Evolutionary conservation across 2,888 invertebrate genomes (phyloP), one percentile per base, ranked within the genome.

Genomic region (Oasisia sp.): DNA sequence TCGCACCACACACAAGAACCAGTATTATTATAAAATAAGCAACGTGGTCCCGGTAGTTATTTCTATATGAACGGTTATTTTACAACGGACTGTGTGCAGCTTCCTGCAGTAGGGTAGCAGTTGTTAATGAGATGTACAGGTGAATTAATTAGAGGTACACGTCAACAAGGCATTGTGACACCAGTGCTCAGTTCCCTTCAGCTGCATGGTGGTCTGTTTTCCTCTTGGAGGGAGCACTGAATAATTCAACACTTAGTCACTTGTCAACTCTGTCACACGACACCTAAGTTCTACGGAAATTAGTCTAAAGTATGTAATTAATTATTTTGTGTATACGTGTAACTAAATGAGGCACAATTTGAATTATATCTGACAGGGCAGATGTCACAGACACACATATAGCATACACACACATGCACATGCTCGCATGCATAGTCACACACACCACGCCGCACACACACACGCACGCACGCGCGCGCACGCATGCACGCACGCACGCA

Each of bases 401-500:
- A 32, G 58, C n/a, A 14, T 32, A 92, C 89, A 90, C 32, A 92
- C 89, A 89, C 32, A 92, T 89, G 32, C 89, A 92, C 44, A 92
- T 89, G 89, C 38, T 89, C 89, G 89, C 38, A 92, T 92, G 89
- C 38, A 92, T 92, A 89, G 9, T 90, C 0, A 90, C 0, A 92
- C 89, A 92, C 44, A 92, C 45, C 45, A 45, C 45, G 9, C 45
- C 45, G 9, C 45, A 45, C 45, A 45, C 45, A 45, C 45, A 45
- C 45, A 45, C 45, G 11, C 45, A 45, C 45, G 11, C 45, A 45
- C 45, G 11, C 45, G 11, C 45, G 11, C 45, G 11, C 44, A 92
- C 89, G 89, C 44, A 90, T 89, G 32, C 44, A 92, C 89, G 89
- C 44, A 92, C 5, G 89, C 89, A 92, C 44, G 89, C 89, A 92